phyloP scores from a whole-genome alignment of 2,888 invertebrate species.

The Adelognathus sp. region DNA sequence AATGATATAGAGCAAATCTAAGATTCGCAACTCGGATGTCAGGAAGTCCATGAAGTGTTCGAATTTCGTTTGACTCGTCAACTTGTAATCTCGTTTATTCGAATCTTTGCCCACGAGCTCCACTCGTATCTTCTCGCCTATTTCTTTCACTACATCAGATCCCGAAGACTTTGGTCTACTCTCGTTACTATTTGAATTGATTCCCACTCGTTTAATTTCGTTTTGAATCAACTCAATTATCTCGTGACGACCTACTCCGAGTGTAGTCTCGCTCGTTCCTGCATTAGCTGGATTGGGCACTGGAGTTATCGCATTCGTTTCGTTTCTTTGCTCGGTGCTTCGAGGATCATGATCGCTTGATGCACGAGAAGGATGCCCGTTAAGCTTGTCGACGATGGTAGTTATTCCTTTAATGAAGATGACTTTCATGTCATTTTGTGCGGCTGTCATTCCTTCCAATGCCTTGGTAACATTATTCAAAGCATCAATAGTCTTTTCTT shows the following conservation, averaged over 20 bases:
- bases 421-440: conserved; percentile 21
- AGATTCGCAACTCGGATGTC: conserved; percentile 55
- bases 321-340: conserved; percentile 32
- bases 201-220: conserved; percentile 19
- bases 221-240: conserved; percentile 35
- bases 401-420: conserved; percentile 25
- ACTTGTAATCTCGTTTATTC: conserved; percentile 56
- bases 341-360: conserved; percentile 10
- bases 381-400: conserved; percentile 28
- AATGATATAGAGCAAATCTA: conserved; percentile 58
- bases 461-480: conserved; percentile 26
- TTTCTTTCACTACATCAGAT: conserved; percentile 38
- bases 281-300: conserved; percentile 4
- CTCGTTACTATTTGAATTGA: conserved; percentile 25
- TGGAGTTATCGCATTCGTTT: conserved; percentile 20
- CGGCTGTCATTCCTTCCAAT: conserved; percentile 17
- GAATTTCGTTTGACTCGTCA: conserved; percentile 45
- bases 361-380: conserved; percentile 26
- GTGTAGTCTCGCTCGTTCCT: conserved; percentile 21
- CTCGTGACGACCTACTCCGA: conserved; percentile 25
- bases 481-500: conserved; percentile 4
- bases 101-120: conserved; percentile 52
- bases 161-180: conserved; percentile 22
- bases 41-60: conserved; percentile 60
- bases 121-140: conserved; percentile 51